Evolutionary conservation across 2,797 vertebrate species (phyloP).

Genomic region (Gymnoscopelus microlampas): DNA sequence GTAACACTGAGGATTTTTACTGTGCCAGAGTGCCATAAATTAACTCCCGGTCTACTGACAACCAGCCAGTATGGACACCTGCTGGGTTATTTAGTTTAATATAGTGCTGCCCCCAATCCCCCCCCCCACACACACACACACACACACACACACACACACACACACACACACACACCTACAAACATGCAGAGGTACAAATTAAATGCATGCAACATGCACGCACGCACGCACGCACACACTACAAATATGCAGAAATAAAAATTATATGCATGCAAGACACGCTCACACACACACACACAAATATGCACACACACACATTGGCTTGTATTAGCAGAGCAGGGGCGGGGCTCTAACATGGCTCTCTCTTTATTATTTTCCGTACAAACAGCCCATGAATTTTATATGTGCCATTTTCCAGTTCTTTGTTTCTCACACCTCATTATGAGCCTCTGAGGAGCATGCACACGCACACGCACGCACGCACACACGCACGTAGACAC

Average conservation of each 20-base stretch:
- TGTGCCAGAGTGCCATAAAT: conserved; percentile 40
- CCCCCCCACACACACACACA: conserved; percentile 11
- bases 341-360: conserved; percentile 44
- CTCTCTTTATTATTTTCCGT: conserved; percentile 57
- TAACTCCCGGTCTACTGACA: conserved; percentile 44
- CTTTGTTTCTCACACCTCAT: conserved; percentile 34
- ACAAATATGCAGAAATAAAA: neutral
- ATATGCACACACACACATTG: conserved; percentile 18
- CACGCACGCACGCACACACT: conserved; percentile 28
- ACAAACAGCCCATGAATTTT: conserved; percentile 56
- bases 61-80: conserved; percentile 38
- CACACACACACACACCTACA: conserved; percentile 16
- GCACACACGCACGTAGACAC: neutral
- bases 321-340: conserved; percentile 42
- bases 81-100: conserved; percentile 52
- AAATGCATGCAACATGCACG: neutral
- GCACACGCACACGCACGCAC: conserved; percentile 3
- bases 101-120: neutral
- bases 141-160: conserved; percentile 16
- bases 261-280: no score
- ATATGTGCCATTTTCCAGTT: conserved; percentile 46
- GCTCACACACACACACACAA: neutral
- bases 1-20: no score
- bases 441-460: conserved; percentile 31
- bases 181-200: neutral